phyloP scores from a whole-genome alignment of 1,140 invertebrate species.

The Psix sp. region DNA sequence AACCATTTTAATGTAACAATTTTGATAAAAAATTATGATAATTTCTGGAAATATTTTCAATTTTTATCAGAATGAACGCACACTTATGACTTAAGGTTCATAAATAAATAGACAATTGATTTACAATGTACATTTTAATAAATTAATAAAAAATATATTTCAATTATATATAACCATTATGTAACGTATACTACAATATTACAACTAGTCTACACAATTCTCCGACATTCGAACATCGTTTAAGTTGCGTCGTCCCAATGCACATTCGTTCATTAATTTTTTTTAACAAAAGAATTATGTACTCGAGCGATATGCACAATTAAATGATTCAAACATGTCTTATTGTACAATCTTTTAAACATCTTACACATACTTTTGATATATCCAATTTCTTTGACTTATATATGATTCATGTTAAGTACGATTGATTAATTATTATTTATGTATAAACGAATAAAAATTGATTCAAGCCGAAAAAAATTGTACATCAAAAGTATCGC shows the following conservation, averaged over 20 bases:
- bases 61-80: too few relatives aligned
- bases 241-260: slow-evolving; percentile 17
- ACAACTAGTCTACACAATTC: slow-evolving; percentile 17
- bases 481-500: too few relatives aligned
- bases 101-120: slow-evolving; percentile 25
- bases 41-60: too few relatives aligned
- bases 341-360: slow-evolving; percentile 35
- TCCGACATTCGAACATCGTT: not conserved
- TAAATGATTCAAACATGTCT: slow-evolving; percentile 5
- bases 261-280: not conserved
- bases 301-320: slow-evolving; percentile 30
- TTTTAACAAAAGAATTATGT: slow-evolving; percentile 15
- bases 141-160: slow-evolving; percentile 47
- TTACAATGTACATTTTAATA: slow-evolving; percentile 37
- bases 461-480: too few relatives aligned
- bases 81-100: slow-evolving; percentile 2
- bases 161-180: slow-evolving; percentile 22
- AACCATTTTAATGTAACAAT: too few relatives aligned
- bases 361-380: too few relatives aligned
- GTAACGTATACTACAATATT: slow-evolving; percentile 9
- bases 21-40: too few relatives aligned
- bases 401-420: too few relatives aligned
- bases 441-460: too few relatives aligned
- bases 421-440: too few relatives aligned
- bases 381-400: too few relatives aligned